Conservation (phyloP, 2,113 vertebrate species). For the Sorex araneus region DNA sequence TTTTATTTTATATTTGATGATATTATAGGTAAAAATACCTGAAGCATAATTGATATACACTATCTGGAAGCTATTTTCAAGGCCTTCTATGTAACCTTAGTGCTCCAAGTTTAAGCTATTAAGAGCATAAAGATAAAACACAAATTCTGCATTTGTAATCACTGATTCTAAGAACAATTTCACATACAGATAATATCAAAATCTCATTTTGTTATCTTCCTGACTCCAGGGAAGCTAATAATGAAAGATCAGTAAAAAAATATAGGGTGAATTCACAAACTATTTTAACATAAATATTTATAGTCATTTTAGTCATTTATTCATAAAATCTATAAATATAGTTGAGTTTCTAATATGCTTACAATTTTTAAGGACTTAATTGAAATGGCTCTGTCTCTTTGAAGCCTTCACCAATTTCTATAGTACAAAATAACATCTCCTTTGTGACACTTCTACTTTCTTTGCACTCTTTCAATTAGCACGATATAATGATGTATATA, state of each 20-base stretch:
- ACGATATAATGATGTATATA: not conserved
- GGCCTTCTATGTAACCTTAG: not conserved
- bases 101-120: not conserved
- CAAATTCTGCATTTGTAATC: not conserved
- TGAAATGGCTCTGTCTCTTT: not conserved
- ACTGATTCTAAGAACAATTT: conserved; percentile 6
- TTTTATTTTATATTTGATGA: conserved; percentile 29
- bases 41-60: not conserved
- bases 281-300: not conserved
- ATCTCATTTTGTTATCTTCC: conserved; percentile 48
- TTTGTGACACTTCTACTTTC: not conserved
- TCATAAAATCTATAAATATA: conserved; percentile 22
- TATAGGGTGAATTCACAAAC: conserved; percentile 14
- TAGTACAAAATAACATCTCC: conserved; percentile 45
- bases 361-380: not conserved
- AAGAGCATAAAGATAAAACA: not conserved
- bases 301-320: not conserved
- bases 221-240: conserved; percentile 19
- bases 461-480: not conserved
- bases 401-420: conserved; percentile 18
- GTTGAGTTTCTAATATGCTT: conserved; percentile 34
- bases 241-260: conserved; percentile 2
- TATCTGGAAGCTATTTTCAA: not conserved
- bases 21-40: not conserved
- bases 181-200: conserved; percentile 1